phyloP scores from a whole-genome alignment of 1,140 invertebrate species.

The Procambarus virginalis region DNA sequence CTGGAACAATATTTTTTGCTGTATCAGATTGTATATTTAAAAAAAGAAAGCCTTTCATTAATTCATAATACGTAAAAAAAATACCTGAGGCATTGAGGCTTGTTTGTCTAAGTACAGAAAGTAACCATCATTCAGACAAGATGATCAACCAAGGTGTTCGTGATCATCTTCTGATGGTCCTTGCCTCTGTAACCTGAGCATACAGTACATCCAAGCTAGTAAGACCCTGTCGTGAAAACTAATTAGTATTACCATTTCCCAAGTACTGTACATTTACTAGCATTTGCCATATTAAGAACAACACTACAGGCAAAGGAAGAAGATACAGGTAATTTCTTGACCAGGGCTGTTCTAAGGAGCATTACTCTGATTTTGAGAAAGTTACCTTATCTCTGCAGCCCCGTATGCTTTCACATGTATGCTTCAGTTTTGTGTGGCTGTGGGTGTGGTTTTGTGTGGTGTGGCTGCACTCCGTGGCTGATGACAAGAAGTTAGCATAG shows the following conservation, averaged over 20 bases:
- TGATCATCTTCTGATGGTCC: no score
- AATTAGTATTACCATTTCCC: background rate
- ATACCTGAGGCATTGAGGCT: background rate
- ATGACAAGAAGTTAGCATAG: background rate
- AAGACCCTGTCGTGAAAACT: background rate
- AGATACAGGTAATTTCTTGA: no score
- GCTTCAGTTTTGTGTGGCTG: background rate
- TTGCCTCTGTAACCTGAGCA: background rate
- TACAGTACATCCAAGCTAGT: background rate
- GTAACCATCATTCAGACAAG: background rate
- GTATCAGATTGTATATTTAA: constrained; percentile 59
- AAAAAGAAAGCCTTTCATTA: constrained; percentile 13
- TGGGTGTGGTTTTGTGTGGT: no score
- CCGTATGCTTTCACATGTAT: no score
- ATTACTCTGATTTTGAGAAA: no score
- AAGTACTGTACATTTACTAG: background rate
- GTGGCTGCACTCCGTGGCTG: background rate
- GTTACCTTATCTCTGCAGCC: background rate
- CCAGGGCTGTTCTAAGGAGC: no score
- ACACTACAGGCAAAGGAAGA: background rate
- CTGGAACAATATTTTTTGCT: constrained; percentile 59
- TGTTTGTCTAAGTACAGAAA: background rate
- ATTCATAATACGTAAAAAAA: background rate
- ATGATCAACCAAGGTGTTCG: background rate
- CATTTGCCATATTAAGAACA: background rate